These are phyloP conservation scores for Melanotaenia nigrans DNA, from an alignment of 2,797 vertebrate genomes.

Conservation along the genomic window DNA sequence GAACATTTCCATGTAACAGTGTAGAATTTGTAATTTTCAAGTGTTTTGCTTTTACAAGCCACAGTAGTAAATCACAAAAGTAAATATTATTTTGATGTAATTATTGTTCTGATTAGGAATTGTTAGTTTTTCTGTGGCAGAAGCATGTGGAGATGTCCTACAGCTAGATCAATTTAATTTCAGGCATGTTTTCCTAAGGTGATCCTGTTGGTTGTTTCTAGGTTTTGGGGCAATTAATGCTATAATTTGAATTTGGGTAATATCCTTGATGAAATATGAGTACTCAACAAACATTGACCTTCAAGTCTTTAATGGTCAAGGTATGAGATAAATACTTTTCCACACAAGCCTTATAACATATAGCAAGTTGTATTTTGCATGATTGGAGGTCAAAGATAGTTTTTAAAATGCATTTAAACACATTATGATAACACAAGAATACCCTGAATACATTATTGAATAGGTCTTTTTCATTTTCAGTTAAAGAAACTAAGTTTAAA, in stretches of 20 bases:
- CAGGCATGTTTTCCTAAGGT: background rate
- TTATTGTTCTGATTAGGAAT: background rate
- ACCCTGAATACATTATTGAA: conserved; percentile 6
- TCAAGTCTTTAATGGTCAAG: background rate
- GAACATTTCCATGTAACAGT: too few species aligned
- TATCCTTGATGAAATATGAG: background rate
- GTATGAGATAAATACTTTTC: background rate
- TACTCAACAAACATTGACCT: background rate
- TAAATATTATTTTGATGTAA: too few species aligned
- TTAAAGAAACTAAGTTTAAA: conserved; percentile 22
- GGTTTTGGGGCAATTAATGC: background rate
- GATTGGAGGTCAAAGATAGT: too few species aligned
- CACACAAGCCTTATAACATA: background rate
- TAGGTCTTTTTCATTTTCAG: conserved; percentile 31
- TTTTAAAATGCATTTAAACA: background rate
- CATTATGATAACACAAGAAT: conserved; percentile 24
- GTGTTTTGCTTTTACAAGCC: too few species aligned
- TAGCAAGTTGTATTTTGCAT: too few species aligned
- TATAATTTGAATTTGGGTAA: background rate
- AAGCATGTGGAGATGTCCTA: too few species aligned
- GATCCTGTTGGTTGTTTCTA: background rate
- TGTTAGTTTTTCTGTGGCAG: background rate
- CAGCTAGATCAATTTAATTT: background rate
- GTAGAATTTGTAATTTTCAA: too few species aligned
- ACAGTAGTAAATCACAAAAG: too few species aligned